These are phyloP conservation scores for Gambusia holbrooki DNA, from an alignment of 2,113 vertebrate species.

Conservation along the genomic window DNA sequence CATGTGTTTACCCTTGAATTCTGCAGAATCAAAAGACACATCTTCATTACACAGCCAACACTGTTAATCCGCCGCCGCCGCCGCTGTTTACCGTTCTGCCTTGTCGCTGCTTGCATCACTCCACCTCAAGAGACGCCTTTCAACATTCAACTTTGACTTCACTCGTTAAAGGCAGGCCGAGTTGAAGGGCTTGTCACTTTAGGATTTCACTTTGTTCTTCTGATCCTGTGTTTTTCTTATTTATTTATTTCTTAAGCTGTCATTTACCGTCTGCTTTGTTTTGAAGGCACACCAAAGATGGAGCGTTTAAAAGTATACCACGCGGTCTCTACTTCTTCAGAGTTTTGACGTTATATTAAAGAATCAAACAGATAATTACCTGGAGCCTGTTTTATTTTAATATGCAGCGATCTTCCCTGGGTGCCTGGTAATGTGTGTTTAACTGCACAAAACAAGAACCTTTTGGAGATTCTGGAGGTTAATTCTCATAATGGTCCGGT, in stretches of 20 bases:
- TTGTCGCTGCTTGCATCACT: slow-evolving; percentile 36
- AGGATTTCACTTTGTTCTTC: slow-evolving; percentile 8
- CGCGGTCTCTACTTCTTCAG: background rate
- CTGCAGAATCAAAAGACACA: slow-evolving; percentile 36
- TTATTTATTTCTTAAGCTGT: background rate
- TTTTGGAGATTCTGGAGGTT: slow-evolving; percentile 33
- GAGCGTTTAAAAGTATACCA: background rate
- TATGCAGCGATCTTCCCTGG: slow-evolving; percentile 12
- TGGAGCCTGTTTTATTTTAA: slow-evolving; percentile 14
- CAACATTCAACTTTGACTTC: slow-evolving; percentile 30
- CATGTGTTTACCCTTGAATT: slow-evolving; percentile 48
- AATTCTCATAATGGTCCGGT: slow-evolving; percentile 49
- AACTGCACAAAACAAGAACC: slow-evolving; percentile 25
- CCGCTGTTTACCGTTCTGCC: slow-evolving; percentile 49
- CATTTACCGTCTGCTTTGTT: slow-evolving; percentile 1
- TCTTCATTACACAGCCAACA: slow-evolving; percentile 56
- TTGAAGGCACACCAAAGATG: background rate
- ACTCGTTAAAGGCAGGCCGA: slow-evolving; percentile 18
- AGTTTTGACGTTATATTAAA: background rate
- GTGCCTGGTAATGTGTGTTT: slow-evolving; percentile 34
- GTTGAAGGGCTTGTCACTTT: slow-evolving; percentile 28
- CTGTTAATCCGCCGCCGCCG: slow-evolving; percentile 57
- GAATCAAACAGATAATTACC: slow-evolving; percentile 11
- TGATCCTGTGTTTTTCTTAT: slow-evolving; percentile 1
- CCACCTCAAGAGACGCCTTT: slow-evolving; percentile 27